Percentiles rank a stretch among this genome's conserved stretches.
These are phyloP conservation scores for Fukomys damarensis DNA, from an alignment of 2,113 vertebrate species.

Conservation along the genomic window DNA sequence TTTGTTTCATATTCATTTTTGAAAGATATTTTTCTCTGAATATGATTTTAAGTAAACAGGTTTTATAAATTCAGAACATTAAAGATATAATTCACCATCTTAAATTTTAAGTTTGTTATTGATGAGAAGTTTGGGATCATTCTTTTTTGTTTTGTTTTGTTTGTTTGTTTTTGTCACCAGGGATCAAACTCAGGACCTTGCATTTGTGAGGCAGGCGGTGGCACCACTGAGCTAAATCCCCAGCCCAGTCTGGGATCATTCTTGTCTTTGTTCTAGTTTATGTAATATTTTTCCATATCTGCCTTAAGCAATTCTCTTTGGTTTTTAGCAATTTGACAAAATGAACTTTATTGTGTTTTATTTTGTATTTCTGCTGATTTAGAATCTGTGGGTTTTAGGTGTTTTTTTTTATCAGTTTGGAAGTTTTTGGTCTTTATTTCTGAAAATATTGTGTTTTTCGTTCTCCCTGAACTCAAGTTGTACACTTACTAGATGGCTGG, in stretches of 20 bases:
- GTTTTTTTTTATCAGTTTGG: neutral
- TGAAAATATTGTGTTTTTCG: neutral
- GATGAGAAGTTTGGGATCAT: too few species aligned
- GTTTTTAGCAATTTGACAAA: neutral
- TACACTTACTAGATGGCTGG: neutral
- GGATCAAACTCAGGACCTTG: too few species aligned
- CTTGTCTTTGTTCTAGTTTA: neutral
- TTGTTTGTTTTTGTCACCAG: too few species aligned
- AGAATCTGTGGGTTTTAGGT: neutral
- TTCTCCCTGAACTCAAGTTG: neutral
- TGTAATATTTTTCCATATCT: neutral
- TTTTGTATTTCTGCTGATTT: neutral
- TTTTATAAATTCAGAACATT: neutral
- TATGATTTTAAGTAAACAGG: neutral
- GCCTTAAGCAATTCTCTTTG: neutral
- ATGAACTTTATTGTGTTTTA: neutral
- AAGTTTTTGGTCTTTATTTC: neutral
- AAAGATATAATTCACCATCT: neutral
- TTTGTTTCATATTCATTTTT: neutral
- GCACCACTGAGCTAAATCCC: too few species aligned
- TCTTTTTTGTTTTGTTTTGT: too few species aligned
- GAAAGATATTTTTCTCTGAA: neutral
- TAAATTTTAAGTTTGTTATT: neutral
- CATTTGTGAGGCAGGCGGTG: too few species aligned
- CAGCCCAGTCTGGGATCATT: neutral